Evolutionary conservation across 1,140 invertebrate genomes (phyloP), one percentile per base, ranked within the genome.

Genomic region (Glossosoma conforme): DNA sequence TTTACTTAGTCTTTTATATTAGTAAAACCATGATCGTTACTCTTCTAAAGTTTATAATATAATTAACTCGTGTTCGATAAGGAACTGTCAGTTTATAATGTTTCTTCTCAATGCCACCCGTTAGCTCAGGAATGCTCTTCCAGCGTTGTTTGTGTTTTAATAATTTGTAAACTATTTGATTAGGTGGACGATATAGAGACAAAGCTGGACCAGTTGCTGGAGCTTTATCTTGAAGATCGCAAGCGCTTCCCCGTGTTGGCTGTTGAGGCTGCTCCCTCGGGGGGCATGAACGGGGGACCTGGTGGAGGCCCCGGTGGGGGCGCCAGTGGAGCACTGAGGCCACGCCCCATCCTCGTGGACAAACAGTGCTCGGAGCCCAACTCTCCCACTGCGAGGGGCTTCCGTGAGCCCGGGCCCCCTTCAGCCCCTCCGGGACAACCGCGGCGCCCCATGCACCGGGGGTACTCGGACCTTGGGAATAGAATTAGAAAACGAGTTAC

Each of bases 171-270:
- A n/a, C n/a, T n/a, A n/a, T n/a, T n/a, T n/a, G n/a, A 17, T 10
- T 67, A 94, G 91, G 89, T 94, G 61, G 91, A 93, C 66, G 91
- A 94, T 67, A 92, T 93, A 69, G 92, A 95, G 76, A 82, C 81
- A 62, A 96, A 96, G 77, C 76, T 97, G 64, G 91, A 96, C 73
- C 83, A 93, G 69, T 79, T 97, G 61, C 83, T 96, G 65, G 92
- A 96, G 65, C 79, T 95, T 73, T 93, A 94, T 67, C 82, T 91
- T 78, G 90, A 93, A 69, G 91, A 95, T 70, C 78, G 91, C 62
- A 83, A 86, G 67, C 72, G 77, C 57, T 68, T 84, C 11, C 67
- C 66, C 38, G 64, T 66, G 54, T 56, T 69, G 49, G 61, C 56
- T 28, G 61, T 56, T 45, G 61, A 57, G n/a, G 77, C 57, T 68